A percentile compares a stretch with the other conserved stretches of the same genome.
phyloP scores from a whole-genome alignment of 2,888 invertebrate species.

The Himalopsyche tibetana region DNA sequence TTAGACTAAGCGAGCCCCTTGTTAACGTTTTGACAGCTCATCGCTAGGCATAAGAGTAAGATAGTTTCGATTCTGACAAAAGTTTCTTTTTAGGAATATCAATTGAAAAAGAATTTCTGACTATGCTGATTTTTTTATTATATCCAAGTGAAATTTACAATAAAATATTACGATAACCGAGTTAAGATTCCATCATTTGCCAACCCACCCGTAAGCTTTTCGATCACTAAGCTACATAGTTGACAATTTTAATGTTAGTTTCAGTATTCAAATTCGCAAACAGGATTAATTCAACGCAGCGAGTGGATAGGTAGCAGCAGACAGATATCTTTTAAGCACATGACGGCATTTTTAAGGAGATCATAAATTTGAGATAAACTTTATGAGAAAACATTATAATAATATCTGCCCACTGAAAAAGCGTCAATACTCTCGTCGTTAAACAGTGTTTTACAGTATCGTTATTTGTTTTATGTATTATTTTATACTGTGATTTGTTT shows the following conservation, averaged over 20 bases:
- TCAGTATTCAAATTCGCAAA: background rate
- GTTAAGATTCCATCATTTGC: no score
- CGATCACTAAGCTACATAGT: background rate
- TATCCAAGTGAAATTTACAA: no score
- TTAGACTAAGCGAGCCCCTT: no score
- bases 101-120: no score
- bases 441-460: constrained; percentile 17
- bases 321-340: background rate
- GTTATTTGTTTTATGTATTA: background rate
- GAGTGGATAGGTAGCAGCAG: constrained; percentile 5
- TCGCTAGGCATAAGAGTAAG: no score
- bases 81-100: no score
- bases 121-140: no score
- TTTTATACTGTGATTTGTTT: constrained; percentile 4
- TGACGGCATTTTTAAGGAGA: constrained; percentile 27
- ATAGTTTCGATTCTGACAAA: no score
- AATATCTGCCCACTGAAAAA: background rate
- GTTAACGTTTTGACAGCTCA: no score
- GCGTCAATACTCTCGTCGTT: constrained; percentile 6
- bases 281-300: background rate
- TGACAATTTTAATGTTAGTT: background rate
- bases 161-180: no score
- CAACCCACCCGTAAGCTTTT: no score
- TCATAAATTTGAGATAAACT: constrained; percentile 40
- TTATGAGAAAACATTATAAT: constrained; percentile 24